Evolutionary conservation across 2,797 vertebrate species (phyloP).

Genomic region (Acomys russatus): DNA sequence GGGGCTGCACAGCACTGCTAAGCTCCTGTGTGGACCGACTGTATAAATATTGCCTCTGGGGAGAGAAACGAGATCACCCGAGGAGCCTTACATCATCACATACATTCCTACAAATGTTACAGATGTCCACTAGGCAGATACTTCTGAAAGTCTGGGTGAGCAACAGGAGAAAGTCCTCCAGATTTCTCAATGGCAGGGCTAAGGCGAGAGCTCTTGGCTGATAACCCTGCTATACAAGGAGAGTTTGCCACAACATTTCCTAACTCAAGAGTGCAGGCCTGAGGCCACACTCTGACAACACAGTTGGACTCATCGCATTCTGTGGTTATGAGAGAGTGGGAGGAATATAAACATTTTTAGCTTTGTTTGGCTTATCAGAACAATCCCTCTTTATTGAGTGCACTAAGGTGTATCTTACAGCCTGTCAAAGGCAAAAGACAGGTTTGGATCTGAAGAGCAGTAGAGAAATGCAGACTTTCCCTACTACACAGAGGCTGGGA

Average conservation of each 20-base stretch:
- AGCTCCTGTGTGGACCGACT: not conserved
- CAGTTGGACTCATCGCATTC: constrained; percentile 39
- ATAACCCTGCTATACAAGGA: constrained; percentile 58
- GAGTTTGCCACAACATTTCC: constrained; percentile 44
- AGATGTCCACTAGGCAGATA: constrained; percentile 32
- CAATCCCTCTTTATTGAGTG: not conserved
- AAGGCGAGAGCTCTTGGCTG: constrained; percentile 7
- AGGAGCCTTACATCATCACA: not conserved
- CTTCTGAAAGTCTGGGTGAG: constrained; percentile 9
- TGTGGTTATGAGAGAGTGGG: constrained; percentile 46
- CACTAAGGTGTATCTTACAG: constrained; percentile 35
- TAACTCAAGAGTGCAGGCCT: constrained; percentile 47
- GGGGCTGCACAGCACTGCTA: not conserved
- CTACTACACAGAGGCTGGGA: too few relatives aligned
- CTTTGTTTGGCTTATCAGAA: constrained; percentile 31
- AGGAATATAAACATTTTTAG: constrained; percentile 63
- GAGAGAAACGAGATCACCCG: not conserved
- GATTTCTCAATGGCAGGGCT: not conserved
- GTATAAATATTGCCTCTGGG: constrained; percentile 36
- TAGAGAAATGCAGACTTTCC: not conserved
- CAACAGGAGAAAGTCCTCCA: not conserved
- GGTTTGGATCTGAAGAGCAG: not conserved
- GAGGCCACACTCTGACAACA: constrained; percentile 26
- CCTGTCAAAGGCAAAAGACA: not conserved
- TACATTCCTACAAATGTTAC: not conserved